Conservation (phyloP, 2,888 invertebrate species). For the Deroplatys truncata region DNA sequence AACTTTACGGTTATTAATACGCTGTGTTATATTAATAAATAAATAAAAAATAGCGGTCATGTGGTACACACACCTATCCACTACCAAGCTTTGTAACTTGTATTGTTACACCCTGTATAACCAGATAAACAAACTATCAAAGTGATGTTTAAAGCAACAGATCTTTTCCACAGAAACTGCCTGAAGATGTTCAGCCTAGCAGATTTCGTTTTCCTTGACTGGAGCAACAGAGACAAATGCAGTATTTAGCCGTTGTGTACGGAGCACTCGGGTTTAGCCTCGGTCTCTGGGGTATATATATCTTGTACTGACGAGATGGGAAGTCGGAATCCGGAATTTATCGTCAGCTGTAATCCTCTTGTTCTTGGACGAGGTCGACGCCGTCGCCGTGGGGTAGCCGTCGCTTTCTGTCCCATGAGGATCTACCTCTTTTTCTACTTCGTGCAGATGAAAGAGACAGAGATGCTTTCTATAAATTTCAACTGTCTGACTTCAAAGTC, state of each 20-base stretch:
- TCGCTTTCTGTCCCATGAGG: background rate
- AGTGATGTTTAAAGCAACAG: too few species aligned
- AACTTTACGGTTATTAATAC: too few species aligned
- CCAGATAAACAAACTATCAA: too few species aligned
- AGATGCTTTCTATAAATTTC: background rate
- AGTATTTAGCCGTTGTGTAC: background rate
- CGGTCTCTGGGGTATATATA: background rate
- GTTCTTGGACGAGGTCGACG: background rate
- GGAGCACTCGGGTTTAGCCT: background rate
- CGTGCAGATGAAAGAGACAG: background rate
- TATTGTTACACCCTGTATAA: too few species aligned
- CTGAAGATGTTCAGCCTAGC: too few species aligned
- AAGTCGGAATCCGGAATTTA: background rate
- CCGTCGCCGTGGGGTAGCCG: background rate
- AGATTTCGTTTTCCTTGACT: background rate
- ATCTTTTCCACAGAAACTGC: too few species aligned
- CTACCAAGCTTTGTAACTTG: too few species aligned
- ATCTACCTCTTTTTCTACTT: background rate
- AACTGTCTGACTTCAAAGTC: background rate
- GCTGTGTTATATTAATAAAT: too few species aligned
- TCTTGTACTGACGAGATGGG: background rate
- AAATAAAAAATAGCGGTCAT: too few species aligned
- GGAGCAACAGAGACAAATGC: background rate
- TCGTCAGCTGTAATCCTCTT: background rate
- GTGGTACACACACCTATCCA: too few species aligned